Evolutionary conservation across 2,113 vertebrate genomes (phyloP), one percentile per base, ranked within the genome.

Genomic region (Puffinus mauretanicus): DNA sequence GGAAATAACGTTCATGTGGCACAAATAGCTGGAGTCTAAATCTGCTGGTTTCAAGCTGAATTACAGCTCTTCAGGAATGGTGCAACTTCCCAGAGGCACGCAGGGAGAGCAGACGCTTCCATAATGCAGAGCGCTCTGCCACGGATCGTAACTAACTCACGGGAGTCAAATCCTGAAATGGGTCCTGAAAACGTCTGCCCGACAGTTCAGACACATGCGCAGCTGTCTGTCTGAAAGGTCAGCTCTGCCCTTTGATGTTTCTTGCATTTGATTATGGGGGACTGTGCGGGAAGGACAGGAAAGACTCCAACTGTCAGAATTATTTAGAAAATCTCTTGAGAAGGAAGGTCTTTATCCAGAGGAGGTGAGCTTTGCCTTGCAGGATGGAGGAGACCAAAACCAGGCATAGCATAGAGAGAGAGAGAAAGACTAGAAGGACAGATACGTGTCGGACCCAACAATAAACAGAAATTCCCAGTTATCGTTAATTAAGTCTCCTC

Each of bases 401-500:
- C 65, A 91, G 58, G 14, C 36, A 16, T 1, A 69, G 73, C 51
- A 36, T 27, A 77, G 34, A 82, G 40, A 88, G 42, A 82, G 40
- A 87, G 40, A 86, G 42, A 64, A 60, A 46, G 52, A 5, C 19
- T 54, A 44, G 40, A 54, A 84, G 83, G 69, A 46, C n/a, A 46
- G 61, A 34, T 69, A 49, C 5, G 6, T 79, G 73, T 86, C 1
- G 0, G 57, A 60, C 51, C 16, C 54, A 79, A 34, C 38, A 47
- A 88, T 38, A 70, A 91, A 49, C 42, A 95, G 70, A 82, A 86
- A 81, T 42, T 86, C 67, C 49, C 46, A 49, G 38, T 76, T 87
- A 64, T 29, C 46, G n/a, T 82, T 93, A 80, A 94, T 94, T 52
- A 88, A 82, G 57, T 67, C 85, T 91, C 70, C 88, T 93, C 78